A percentile compares a stretch with the other conserved stretches of the same genome.
These are phyloP conservation scores for Leptocoma aspasia DNA, from an alignment of 2,113 vertebrate genomes.

Conservation along the genomic window DNA sequence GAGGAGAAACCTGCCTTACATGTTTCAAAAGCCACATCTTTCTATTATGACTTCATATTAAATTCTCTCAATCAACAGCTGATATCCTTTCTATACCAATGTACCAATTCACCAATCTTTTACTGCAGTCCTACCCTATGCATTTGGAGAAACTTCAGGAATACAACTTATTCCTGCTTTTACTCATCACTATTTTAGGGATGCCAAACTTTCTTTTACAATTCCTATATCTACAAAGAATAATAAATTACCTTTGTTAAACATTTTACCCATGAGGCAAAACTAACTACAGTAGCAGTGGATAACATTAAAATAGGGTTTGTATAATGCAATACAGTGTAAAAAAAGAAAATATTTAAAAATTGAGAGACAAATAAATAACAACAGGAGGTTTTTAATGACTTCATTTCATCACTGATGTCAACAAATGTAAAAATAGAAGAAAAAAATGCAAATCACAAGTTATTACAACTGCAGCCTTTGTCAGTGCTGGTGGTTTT, in stretches of 20 bases:
- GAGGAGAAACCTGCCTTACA: not conserved
- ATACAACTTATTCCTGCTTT: not conserved
- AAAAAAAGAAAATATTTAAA: not conserved
- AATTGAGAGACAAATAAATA: not conserved
- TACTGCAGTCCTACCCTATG: not conserved
- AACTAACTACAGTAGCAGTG: not conserved
- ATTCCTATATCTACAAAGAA: not conserved
- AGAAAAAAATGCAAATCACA: not conserved
- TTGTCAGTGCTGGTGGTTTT: not conserved
- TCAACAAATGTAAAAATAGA: not conserved
- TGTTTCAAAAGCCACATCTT: not conserved
- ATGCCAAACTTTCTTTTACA: not conserved
- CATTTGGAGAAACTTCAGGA: not conserved
- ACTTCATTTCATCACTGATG: not conserved
- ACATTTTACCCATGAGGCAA: not conserved
- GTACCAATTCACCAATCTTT: not conserved
- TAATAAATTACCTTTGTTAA: not conserved
- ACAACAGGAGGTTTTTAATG: not conserved
- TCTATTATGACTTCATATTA: not conserved
- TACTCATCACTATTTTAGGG: not conserved
- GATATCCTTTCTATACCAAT: not conserved
- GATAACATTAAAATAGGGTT: not conserved
- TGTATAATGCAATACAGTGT: not conserved
- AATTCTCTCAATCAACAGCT: not conserved
- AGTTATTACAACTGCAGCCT: not conserved